Evolutionary conservation across 2,888 invertebrate genomes (phyloP).

Genomic region (Chouioia cunea): DNA sequence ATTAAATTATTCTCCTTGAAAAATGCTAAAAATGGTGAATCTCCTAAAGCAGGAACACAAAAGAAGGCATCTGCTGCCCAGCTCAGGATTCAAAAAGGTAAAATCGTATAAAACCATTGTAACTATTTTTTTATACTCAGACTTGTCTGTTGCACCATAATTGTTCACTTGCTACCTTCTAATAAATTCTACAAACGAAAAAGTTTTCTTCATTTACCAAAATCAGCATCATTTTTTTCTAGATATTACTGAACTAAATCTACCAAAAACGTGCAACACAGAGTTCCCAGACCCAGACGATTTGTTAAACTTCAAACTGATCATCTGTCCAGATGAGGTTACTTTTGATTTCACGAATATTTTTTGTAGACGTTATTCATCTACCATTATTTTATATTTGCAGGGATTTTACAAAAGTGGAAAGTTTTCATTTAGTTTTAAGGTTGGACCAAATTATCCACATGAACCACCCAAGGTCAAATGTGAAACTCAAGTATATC

Average conservation of each 20-base stretch:
- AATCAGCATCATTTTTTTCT: conserved; percentile 65
- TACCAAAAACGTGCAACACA: conserved; percentile 96
- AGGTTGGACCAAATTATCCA: conserved; percentile 97
- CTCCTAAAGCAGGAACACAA: conserved; percentile 81
- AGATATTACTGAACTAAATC: conserved; percentile 97
- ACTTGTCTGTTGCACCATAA: conserved; percentile 1
- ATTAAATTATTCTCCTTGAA: conserved; percentile 98
- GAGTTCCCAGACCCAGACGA: conserved; percentile 98
- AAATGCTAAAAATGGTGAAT: conserved; percentile 97
- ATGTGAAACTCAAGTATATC: conserved; percentile 97
- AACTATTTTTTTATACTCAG: background rate
- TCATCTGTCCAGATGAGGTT: conserved; percentile 96
- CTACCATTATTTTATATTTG: conserved; percentile 49
- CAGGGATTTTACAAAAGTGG: conserved; percentile 95
- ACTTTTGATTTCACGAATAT: conserved; percentile 48
- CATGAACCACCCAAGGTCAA: conserved; percentile 99
- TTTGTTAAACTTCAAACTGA: conserved; percentile 93
- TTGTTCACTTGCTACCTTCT: background rate
- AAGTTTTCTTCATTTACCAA: background rate
- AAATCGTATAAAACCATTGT: background rate
- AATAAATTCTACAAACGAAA: too few species aligned
- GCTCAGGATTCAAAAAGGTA: conserved; percentile 97
- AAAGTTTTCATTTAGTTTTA: conserved; percentile 95
- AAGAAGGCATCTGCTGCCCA: conserved; percentile 98
- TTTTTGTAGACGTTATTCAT: background rate